Evolutionary conservation across 2,888 invertebrate genomes (phyloP), one percentile per base, ranked within the genome.

Genomic region (Calephelis perditalis): DNA sequence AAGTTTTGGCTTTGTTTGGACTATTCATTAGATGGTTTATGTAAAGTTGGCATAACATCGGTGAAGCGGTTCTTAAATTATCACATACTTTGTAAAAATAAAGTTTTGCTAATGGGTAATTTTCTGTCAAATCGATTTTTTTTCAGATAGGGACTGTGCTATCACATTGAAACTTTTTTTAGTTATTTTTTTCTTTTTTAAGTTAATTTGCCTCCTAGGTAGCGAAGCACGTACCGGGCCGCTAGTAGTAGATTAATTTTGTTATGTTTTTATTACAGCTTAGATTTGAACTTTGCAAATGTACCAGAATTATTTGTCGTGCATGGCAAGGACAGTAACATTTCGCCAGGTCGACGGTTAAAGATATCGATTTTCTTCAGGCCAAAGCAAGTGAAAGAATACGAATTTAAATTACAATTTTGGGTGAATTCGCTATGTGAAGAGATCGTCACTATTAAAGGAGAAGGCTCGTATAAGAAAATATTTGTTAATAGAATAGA

Each of bases 361-460:
- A 82, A 82, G 66, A 83, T 94, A 61, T 72, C 84, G 0, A 86
- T 94, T 59, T 84, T 76, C 70, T 94, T 94, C 68, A 90, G 91
- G 63, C 94, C 94, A 0, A 84, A 84, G 62, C 84, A 89, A 71
- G 81, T 87, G 7, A 82, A 79, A 57, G 74, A 79, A 59, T 93
- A 93, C 67, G 82, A 84, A 62, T 90, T 92, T 55, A 85, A 81
- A 54, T 65, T 94, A 26, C 76, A 82, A 56, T 92, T 94, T 73
- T 84, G 83, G 71, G 82, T 93, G 0, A 92, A 93, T 71, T 91
- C 92, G 7, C 75, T 90, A 36, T 86, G 87, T 66, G 88, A 92
- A 71, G 85, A 86, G 70, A 81, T 82, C 54, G 59, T 94, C 15
- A 82, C 74, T 35, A 78, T 94, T 49, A 84, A 70, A 67, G 94